Base-by-base conservation (phyloP, 1,140 invertebrate genomes). In the Ceratoteleas bidentatus region DNA sequence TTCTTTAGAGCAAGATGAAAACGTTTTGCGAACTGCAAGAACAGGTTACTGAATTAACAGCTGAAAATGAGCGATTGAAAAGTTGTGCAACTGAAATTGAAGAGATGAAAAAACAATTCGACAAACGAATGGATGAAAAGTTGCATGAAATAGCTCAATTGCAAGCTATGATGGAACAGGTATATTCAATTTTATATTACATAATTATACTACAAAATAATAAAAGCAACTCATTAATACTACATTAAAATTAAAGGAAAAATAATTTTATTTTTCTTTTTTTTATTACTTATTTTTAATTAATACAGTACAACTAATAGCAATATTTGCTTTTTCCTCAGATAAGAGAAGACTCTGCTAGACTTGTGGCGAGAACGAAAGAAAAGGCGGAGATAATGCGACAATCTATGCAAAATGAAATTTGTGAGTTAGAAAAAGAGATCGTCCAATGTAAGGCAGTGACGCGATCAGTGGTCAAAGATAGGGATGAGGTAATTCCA, bases 271-370 rank as follows among this genome's bases (percentile, higher is more conserved):
- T n/a, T n/a, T n/a, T n/a, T n/a, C n/a, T n/a, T n/a, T n/a, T n/a
- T n/a, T n/a, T n/a, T n/a, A n/a, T n/a, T n/a, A n/a, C n/a, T n/a
- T n/a, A n/a, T n/a, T n/a, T n/a, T n/a, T n/a, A 24, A 24, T 24
- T 24, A 2, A 24, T 24, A 24, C 24, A 24, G 24, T 24, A 24
- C 1, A 24, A 43, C 40, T 43, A 47, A 47, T n/a, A 47, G 13
- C 6, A 6, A 3, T 6, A 40, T 40, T 40, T 47, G 45, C 11
- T 6, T 13, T 13, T 47, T 6, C 6, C 13, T 47, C 11, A 91
- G 32, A 90, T 95, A 7, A 88, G 95, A 3, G 94, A 95, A 57
- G 95, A 96, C 81, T 94, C 94, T 0, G 94, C 95, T 0, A 91
- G 95, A 52, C 95, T 95, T 70, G 92, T 96, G 0, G 92, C 93